phyloP scores from a whole-genome alignment of 2,797 vertebrate genomes.

The Macropodus opercularis region DNA sequence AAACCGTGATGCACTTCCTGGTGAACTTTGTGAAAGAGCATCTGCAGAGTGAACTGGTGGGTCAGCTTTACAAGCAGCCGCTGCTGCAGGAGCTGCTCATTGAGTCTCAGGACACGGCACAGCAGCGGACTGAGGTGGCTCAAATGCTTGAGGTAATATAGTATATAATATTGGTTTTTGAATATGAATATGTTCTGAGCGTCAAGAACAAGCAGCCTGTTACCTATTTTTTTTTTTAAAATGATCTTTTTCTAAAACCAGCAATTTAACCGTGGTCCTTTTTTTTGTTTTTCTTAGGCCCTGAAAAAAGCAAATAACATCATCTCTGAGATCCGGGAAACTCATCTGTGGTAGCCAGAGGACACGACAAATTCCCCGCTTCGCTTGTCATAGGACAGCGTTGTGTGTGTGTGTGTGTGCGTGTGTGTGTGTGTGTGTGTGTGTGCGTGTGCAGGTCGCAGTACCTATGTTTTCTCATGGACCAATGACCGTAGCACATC shows the following conservation, averaged over 20 bases:
- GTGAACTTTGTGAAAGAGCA: slow-evolving; percentile 88
- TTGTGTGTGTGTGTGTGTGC: slow-evolving; percentile 52
- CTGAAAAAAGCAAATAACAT: slow-evolving; percentile 86
- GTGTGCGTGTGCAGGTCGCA: slow-evolving; percentile 27
- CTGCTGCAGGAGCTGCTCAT: slow-evolving; percentile 84
- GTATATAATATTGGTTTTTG: slow-evolving; percentile 48
- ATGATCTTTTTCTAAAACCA: slow-evolving; percentile 11
- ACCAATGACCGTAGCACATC: slow-evolving; percentile 60
- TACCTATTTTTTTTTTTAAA: slow-evolving; percentile 18
- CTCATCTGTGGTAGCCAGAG: slow-evolving; percentile 85
- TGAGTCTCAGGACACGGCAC: slow-evolving; percentile 87
- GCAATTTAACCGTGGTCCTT: slow-evolving; percentile 34
- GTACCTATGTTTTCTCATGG: slow-evolving; percentile 53
- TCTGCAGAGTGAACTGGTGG: slow-evolving; percentile 88
- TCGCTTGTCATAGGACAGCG: slow-evolving; percentile 38
- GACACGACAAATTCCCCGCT: slow-evolving; percentile 34
- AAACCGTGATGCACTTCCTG: slow-evolving; percentile 89
- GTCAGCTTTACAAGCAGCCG: slow-evolving; percentile 84
- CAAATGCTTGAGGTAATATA: slow-evolving; percentile 84
- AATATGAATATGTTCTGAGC: slow-evolving; percentile 24
- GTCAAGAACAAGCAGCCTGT: slow-evolving; percentile 6
- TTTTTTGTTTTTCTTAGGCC: slow-evolving; percentile 66
- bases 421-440: slow-evolving; percentile 10
- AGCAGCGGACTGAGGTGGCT: slow-evolving; percentile 83
- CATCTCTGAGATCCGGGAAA: slow-evolving; percentile 89